Conservation (phyloP, 2,113 vertebrate species). For the Sakesphorus luctuosus region DNA sequence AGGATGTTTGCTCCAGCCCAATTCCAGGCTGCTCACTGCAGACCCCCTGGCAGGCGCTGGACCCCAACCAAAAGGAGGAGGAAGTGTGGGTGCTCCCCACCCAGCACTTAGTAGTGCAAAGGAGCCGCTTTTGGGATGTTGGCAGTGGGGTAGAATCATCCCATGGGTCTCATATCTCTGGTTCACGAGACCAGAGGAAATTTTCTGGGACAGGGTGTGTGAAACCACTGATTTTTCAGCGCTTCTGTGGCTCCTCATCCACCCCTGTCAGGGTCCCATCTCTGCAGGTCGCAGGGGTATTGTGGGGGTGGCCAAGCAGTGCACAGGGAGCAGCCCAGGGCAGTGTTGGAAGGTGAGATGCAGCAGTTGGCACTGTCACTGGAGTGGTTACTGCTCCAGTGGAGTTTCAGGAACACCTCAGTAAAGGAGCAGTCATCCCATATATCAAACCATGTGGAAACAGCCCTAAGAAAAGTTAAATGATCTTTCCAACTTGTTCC, state of each 20-base stretch:
- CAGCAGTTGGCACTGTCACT: background rate
- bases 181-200: background rate
- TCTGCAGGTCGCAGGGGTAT: background rate
- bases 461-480: background rate
- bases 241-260: fast-evolving
- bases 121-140: background rate
- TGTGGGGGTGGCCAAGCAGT: fast-evolving
- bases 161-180: fast-evolving
- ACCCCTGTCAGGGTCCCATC: background rate
- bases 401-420: too few relatives aligned
- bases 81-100: background rate
- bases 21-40: background rate
- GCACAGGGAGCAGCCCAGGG: fast-evolving
- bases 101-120: background rate
- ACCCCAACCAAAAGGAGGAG: fast-evolving
- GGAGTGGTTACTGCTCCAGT: background rate
- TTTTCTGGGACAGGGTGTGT: background rate
- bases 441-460: background rate
- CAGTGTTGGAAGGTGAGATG: fast-evolving
- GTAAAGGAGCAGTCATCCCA: background rate
- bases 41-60: fast-evolving
- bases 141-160: background rate
- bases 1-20: constrained; percentile 18
- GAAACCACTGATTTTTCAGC: fast-evolving
- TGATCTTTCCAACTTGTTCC: background rate